These are phyloP conservation scores for Lasiurus borealis DNA, from an alignment of 2,113 vertebrate species.

Conservation along the genomic window DNA sequence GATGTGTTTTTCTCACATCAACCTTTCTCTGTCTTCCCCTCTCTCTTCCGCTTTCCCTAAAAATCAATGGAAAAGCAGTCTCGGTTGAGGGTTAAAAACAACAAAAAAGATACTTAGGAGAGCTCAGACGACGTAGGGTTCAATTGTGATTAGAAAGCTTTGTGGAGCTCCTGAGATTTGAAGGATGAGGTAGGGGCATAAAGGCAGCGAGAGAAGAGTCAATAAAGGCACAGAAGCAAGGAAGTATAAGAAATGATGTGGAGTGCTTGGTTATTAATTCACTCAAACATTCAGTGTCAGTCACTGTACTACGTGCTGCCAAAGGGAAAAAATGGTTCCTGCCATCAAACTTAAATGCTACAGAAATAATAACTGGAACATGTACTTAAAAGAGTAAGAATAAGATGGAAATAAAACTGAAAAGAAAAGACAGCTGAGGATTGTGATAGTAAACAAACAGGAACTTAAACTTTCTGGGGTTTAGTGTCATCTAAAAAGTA, in stretches of 20 bases:
- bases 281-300: slow-evolving; percentile 1
- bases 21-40: too few species aligned
- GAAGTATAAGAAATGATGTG: background rate
- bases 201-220: background rate
- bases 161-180: background rate
- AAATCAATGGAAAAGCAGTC: too few species aligned
- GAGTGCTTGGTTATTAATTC: background rate
- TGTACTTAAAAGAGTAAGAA: background rate
- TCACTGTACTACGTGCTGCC: background rate
- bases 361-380: slow-evolving; percentile 2
- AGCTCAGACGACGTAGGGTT: background rate
- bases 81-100: too few species aligned
- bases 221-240: slow-evolving; percentile 2
- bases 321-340: background rate
- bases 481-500: background rate
- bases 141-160: background rate
- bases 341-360: background rate
- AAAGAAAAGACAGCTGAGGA: background rate
- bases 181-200: background rate
- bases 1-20: too few species aligned
- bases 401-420: background rate
- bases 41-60: too few species aligned
- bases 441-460: background rate
- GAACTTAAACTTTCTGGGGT: background rate
- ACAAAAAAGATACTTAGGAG: background rate